Evolutionary conservation across 2,888 invertebrate genomes (phyloP).

Genomic region (Dioctria linearis): DNA sequence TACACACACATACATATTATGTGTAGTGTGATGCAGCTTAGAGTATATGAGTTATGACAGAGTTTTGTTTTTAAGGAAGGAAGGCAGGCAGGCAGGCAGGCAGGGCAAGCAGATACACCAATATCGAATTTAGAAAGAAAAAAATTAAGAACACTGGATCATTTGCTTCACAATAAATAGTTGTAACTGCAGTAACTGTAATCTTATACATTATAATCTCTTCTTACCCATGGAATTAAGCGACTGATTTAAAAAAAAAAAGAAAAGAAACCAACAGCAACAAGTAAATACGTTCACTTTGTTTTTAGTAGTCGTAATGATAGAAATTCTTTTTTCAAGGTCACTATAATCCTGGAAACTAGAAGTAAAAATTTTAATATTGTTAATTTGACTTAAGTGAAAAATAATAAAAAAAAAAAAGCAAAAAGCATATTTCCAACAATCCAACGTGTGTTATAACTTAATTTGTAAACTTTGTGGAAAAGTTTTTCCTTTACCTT

Average conservation of each 20-base stretch:
- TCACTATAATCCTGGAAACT: constrained; percentile 22
- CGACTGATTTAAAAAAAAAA: background rate
- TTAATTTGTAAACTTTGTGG: too few species aligned
- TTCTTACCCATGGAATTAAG: background rate
- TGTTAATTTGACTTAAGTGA: constrained; percentile 36
- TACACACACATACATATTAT: background rate
- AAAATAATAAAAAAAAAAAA: constrained; percentile 11
- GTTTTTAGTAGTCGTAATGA: background rate
- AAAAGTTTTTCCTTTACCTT: too few species aligned
- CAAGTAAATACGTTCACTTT: too few species aligned
- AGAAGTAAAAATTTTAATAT: constrained; percentile 16
- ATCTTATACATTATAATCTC: background rate
- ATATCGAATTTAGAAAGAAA: background rate
- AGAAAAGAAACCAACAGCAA: background rate
- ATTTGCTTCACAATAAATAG: background rate
- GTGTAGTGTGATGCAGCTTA: background rate
- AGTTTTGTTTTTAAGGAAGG: background rate
- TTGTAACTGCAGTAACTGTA: background rate
- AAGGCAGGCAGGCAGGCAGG: too few species aligned
- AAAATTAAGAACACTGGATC: background rate
- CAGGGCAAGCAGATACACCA: background rate
- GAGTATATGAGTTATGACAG: background rate
- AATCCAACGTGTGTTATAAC: background rate
- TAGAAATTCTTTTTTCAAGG: constrained; percentile 9
- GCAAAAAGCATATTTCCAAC: constrained; percentile 4